phyloP scores from a whole-genome alignment of 1,140 invertebrate species.

The Samia ricini region DNA sequence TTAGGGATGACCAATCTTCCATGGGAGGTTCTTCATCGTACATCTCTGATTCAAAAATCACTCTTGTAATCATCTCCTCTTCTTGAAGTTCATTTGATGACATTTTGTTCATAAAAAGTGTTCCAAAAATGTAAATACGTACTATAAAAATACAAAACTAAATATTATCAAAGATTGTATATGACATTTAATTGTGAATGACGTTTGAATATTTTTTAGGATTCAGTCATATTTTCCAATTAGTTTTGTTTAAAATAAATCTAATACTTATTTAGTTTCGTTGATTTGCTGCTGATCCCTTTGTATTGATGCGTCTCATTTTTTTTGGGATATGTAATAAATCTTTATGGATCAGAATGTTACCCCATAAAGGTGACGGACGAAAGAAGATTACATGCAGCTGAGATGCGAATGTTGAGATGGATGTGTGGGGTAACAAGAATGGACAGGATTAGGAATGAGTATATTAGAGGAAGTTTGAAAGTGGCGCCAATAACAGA shows the following conservation, averaged over 20 bases:
- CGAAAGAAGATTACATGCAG: no score
- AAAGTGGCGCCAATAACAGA: no score
- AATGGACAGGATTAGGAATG: no score
- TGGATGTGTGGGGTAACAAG: no score
- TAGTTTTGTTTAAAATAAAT: slow-evolving; percentile 4
- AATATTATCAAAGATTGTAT: background rate
- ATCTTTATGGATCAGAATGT: no score
- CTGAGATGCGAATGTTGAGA: no score
- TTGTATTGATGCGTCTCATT: no score
- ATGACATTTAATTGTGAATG: slow-evolving; percentile 15
- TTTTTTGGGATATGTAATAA: no score
- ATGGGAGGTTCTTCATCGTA: slow-evolving; percentile 43
- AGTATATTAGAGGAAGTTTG: no score
- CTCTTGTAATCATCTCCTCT: slow-evolving; percentile 16
- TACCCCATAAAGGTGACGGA: no score
- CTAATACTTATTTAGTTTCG: no score
- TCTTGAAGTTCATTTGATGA: slow-evolving; percentile 25
- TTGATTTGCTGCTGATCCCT: no score
- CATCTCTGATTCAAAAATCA: slow-evolving; percentile 24
- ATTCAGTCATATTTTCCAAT: background rate
- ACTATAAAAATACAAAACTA: background rate
- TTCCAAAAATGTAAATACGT: slow-evolving; percentile 18
- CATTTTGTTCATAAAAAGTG: slow-evolving; percentile 30
- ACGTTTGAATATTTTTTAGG: slow-evolving; percentile 15
- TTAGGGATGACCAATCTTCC: slow-evolving; percentile 56